phyloP scores from a whole-genome alignment of 1,140 invertebrate genomes.

The Condylostylus longicornis region DNA sequence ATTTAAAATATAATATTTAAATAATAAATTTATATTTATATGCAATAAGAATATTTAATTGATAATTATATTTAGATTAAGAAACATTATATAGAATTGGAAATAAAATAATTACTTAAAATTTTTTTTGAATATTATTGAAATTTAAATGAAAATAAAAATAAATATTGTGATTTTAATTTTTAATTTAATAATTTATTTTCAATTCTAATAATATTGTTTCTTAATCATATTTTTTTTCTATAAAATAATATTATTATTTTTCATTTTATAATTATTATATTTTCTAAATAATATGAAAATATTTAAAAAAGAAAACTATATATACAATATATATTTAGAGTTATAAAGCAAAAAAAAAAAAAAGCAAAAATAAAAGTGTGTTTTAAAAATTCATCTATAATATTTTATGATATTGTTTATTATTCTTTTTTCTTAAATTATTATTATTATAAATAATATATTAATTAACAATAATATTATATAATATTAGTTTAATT shows the following conservation, averaged over 20 bases:
- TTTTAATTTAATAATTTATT: conserved; percentile 13
- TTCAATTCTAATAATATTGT: conserved; percentile 1
- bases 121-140: conserved; percentile 16
- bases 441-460: too few species aligned
- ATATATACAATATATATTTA: too few species aligned
- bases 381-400: conserved; percentile 3
- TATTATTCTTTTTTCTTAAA: too few species aligned
- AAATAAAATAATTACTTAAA: conserved; percentile 14
- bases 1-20: too few species aligned
- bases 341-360: conserved; percentile 2
- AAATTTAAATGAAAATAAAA: conserved; percentile 17
- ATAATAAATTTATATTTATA: too few species aligned
- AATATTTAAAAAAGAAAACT: conserved; percentile 5
- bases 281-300: not conserved
- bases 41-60: conserved; percentile 6
- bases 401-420: conserved; percentile 2
- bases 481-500: too few species aligned
- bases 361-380: conserved; percentile 1
- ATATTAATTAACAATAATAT: too few species aligned
- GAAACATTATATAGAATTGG: conserved; percentile 2
- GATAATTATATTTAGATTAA: conserved; percentile 5
- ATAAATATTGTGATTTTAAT: conserved; percentile 18
- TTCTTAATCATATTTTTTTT: not conserved
- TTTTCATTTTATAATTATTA: not conserved
- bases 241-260: not conserved